phyloP scores from a whole-genome alignment of 1,140 invertebrate species.

The Drosophila sucinea region DNA sequence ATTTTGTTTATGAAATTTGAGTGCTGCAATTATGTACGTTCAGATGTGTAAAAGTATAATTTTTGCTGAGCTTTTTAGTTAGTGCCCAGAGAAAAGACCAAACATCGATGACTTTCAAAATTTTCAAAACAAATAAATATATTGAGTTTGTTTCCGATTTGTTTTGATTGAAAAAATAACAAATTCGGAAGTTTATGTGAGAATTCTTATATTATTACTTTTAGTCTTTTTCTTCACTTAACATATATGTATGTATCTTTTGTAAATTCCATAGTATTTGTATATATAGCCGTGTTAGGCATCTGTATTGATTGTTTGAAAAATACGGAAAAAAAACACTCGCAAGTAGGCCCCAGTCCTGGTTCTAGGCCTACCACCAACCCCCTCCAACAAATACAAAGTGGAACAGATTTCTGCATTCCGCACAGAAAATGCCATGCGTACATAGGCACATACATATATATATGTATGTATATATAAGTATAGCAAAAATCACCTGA shows the following conservation, averaged over 20 bases:
- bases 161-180: no score
- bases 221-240: neutral
- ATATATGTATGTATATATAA: neutral
- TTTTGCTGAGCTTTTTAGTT: no score
- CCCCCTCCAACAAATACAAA: neutral
- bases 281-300: neutral
- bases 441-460: neutral
- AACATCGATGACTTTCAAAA: no score
- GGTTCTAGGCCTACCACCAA: slow-evolving; percentile 20
- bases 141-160: no score
- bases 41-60: no score
- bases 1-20: no score
- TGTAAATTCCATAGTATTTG: neutral
- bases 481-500: slow-evolving; percentile 61
- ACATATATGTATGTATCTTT: neutral
- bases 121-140: no score
- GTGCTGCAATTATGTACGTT: no score
- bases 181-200: no score
- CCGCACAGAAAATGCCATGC: slow-evolving; percentile 34
- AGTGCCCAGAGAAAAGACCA: no score
- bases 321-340: slow-evolving; percentile 35
- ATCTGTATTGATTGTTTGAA: neutral
- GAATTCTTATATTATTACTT: neutral
- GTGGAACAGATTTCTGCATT: slow-evolving; percentile 70
- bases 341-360: neutral